Conservation (phyloP, 2,888 invertebrate species). For the Drosophila neonasuta region DNA sequence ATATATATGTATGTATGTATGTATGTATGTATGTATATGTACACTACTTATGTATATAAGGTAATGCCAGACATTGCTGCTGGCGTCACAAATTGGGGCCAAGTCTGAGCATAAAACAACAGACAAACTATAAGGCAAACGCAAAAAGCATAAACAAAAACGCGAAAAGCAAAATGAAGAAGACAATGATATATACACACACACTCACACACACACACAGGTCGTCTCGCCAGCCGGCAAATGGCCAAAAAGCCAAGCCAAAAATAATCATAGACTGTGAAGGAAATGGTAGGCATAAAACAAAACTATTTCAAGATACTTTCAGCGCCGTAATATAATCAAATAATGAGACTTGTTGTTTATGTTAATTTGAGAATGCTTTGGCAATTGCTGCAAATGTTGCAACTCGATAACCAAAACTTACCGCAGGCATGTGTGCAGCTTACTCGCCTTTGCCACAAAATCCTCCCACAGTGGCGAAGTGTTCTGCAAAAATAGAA, state of each 20-base stretch:
- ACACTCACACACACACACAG: background rate
- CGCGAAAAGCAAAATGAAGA: conserved; percentile 27
- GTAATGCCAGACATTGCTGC: conserved; percentile 50
- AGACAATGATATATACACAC: conserved; percentile 12
- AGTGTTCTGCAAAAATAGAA: conserved; percentile 88
- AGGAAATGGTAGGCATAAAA: conserved; percentile 52
- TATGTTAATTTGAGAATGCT: conserved; percentile 32
- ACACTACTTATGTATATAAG: conserved; percentile 11
- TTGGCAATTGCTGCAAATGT: conserved; percentile 47
- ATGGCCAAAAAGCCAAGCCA: conserved; percentile 37
- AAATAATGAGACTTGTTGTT: conserved; percentile 42
- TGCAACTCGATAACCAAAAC: conserved; percentile 76
- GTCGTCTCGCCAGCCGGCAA: conserved; percentile 20
- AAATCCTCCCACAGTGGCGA: conserved; percentile 98
- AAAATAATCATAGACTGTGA: conserved; percentile 44
- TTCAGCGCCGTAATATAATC: conserved; percentile 25
- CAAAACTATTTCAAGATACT: conserved; percentile 39
- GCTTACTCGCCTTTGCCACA: conserved; percentile 95
- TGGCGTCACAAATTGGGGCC: conserved; percentile 66
- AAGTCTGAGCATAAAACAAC: conserved; percentile 62
- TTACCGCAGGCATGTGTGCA: conserved; percentile 96
- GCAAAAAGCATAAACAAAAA: conserved; percentile 59
- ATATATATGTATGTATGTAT: background rate
- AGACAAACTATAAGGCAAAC: conserved; percentile 28
- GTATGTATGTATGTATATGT: background rate